Evolutionary conservation across 2,113 vertebrate species (phyloP), one percentile per base, ranked within the genome.

Genomic region (Brienomyrus longianalis): DNA sequence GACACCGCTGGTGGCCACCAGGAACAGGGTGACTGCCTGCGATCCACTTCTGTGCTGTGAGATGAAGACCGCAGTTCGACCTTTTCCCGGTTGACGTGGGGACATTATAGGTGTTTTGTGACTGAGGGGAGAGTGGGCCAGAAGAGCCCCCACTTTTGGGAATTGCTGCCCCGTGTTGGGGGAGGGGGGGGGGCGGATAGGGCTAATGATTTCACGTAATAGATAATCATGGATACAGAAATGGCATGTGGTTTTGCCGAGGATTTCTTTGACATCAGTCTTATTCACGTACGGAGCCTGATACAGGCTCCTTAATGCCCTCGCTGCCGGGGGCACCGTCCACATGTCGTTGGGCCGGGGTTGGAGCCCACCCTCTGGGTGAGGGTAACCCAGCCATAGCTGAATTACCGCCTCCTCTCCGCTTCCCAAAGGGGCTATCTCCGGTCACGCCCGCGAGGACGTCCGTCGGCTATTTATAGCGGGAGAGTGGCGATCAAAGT

Each of bases 401-500:
- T 31, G 62, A 70, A 70, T 70, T 62, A 6, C 56, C 6, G 1
- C 62, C 62, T 23, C 10, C n/a, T 13, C n/a, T 13, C 62, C 10
- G 1, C n/a, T 70, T 70, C 62, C 62, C 62, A 13, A 31, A 70
- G 62, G 92, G 83, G 89, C 91, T 90, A 85, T 87, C 74, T 80
- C 83, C 80, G 89, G 91, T 10, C 70, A 50, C 90, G 92, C 94
- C 88, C 84, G 91, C 6, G 54, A 31, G 88, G 94, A 94, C 93
- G 92, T 92, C 90, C 92, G 91, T 91, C 89, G 19, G 91, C 94
- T 95, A 94, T 95, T 95, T 95, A 94, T 94, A 92, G 92, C 9
- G 91, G 90, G 92, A 91, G 77, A 89, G 91, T 87, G 91, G 31
- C 5, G 86, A 96, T 96, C 95, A 95, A 95, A 95, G 94, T 93